phyloP scores from a whole-genome alignment of 2,888 invertebrate genomes.

The Mechanitis messenoides region DNA sequence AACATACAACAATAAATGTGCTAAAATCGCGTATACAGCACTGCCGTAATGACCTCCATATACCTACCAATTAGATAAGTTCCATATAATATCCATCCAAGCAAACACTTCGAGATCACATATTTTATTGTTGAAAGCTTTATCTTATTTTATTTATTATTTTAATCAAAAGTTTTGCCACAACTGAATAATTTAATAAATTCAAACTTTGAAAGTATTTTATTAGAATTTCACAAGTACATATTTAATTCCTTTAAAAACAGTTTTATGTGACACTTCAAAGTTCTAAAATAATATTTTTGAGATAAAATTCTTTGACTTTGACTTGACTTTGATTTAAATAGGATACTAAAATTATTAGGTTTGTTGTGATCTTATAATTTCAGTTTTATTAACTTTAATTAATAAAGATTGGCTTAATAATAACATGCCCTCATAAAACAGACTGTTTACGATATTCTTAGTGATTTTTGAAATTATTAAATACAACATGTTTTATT shows the following conservation, averaged over 20 bases:
- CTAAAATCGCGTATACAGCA: conserved; percentile 39
- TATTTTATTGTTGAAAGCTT: no score
- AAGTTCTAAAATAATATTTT: no score
- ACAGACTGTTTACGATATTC: neutral
- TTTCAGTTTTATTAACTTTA: conserved; percentile 2
- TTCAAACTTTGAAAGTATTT: no score
- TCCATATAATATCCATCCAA: neutral
- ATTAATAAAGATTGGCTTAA: no score
- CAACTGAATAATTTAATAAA: no score
- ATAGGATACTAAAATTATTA: conserved; percentile 3
- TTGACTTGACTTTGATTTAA: no score
- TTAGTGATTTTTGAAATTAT: neutral
- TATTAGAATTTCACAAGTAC: no score
- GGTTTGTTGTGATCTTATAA: neutral
- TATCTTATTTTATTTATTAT: no score
- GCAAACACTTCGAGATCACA: neutral
- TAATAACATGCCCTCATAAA: neutral
- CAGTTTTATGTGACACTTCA: no score
- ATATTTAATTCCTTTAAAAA: no score
- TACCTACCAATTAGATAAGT: neutral
- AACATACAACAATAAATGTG: conserved; percentile 46
- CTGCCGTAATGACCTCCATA: conserved; percentile 9
- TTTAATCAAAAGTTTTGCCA: no score
- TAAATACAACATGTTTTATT: neutral
- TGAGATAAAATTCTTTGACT: no score